phyloP scores from a whole-genome alignment of 1,140 invertebrate genomes.

The Trachymyrmex septentrionalis region DNA sequence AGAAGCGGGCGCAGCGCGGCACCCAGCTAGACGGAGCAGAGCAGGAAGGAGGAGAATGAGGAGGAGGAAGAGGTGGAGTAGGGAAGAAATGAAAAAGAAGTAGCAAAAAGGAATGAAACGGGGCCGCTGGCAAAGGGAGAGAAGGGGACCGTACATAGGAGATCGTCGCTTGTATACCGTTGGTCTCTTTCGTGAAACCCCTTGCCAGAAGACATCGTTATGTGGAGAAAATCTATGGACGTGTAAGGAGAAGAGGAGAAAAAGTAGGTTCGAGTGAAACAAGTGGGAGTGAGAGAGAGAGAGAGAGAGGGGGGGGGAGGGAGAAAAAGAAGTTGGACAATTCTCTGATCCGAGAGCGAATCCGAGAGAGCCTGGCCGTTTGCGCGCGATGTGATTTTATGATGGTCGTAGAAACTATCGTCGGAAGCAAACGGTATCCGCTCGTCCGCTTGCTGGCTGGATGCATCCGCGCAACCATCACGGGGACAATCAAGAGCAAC shows the following conservation, averaged over 20 bases:
- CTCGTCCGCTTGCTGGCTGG: not conserved
- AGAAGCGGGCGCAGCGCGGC: conserved; percentile 33
- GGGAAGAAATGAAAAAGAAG: conserved; percentile 62
- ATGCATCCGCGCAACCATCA: conserved; percentile 17
- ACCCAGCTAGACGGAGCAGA: conserved; percentile 29
- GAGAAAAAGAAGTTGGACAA: conserved; percentile 44
- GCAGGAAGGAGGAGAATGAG: conserved; percentile 9
- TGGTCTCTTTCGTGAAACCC: conserved; percentile 58
- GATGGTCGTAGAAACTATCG: conserved; percentile 46
- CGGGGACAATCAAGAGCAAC: conserved; percentile 51
- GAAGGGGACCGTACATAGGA: conserved; percentile 57
- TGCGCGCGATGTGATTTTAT: conserved; percentile 63
- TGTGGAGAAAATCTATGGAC: not conserved
- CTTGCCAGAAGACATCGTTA: conserved; percentile 63
- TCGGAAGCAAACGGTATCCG: conserved; percentile 65
- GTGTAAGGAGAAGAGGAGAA: not conserved
- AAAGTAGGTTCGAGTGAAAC: conserved; percentile 20
- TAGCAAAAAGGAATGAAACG: conserved; percentile 66
- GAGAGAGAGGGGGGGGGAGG: not conserved
- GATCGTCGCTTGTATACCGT: conserved; percentile 65
- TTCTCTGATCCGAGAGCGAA: conserved; percentile 46
- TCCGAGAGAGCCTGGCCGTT: not conserved
- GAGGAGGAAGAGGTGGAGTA: conserved; percentile 32
- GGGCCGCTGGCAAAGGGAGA: conserved; percentile 66
- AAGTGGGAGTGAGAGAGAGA: conserved; percentile 7